Conservation (phyloP, 2,113 vertebrate species). For the Ophthalmolycus amberensis region DNA sequence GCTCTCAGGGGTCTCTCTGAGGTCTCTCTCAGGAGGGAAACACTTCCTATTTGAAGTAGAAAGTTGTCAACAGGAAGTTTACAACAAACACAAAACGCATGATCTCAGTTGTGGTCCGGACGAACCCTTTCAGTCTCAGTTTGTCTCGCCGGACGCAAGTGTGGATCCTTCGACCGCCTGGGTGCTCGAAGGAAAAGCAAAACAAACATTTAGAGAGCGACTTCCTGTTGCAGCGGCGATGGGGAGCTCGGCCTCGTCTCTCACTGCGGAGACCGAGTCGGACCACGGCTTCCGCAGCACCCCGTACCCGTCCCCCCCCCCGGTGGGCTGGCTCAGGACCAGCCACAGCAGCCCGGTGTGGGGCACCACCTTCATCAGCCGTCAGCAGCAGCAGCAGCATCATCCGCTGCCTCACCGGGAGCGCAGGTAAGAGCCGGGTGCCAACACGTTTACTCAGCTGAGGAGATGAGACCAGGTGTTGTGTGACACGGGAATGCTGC, state of each 20-base stretch:
- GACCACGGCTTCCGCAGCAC: conserved; percentile 91
- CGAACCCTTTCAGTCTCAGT: background rate
- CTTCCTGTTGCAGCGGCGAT: conserved; percentile 79
- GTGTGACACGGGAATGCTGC: background rate
- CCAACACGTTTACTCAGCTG: conserved; percentile 16
- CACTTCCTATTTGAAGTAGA: conserved; percentile 9
- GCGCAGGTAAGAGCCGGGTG: conserved; percentile 87
- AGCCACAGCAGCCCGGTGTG: conserved; percentile 90
- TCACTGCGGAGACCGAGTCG: conserved; percentile 94
- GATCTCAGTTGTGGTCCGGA: conserved; percentile 19
- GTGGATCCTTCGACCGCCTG: conserved; percentile 28
- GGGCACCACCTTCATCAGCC: conserved; percentile 89
- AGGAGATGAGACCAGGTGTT: conserved; percentile 9
- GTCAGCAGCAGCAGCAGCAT: conserved; percentile 91
- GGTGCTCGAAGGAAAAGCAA: conserved; percentile 10
- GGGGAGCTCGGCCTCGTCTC: conserved; percentile 97
- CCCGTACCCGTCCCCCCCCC: conserved; percentile 86
- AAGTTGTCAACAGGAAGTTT: conserved; percentile 12
- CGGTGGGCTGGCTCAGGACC: conserved; percentile 92
- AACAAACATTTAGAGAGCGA: conserved; percentile 25
- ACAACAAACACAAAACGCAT: background rate
- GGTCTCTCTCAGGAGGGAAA: background rate
- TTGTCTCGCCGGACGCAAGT: background rate
- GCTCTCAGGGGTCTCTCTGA: background rate
- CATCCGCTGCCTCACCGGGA: conserved; percentile 83